Percentiles rank a stretch among this genome's conserved stretches.
phyloP scores from a whole-genome alignment of 2,797 vertebrate species.

The Pseudochromis fuscus region DNA sequence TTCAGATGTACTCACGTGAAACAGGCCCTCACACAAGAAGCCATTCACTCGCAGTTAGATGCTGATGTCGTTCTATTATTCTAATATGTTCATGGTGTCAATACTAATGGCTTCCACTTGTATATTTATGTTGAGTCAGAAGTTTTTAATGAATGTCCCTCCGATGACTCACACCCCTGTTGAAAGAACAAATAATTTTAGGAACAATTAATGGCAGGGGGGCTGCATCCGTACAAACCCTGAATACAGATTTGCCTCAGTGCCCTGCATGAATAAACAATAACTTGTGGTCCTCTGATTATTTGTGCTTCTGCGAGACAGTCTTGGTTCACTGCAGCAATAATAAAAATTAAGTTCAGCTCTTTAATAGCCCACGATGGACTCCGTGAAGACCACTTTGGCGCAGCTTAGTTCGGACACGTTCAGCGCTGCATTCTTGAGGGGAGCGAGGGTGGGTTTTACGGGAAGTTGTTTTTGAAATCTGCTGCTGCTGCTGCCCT shows the following conservation, averaged over 20 bases:
- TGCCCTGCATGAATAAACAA: constrained; percentile 80
- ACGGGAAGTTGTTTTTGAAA: constrained; percentile 63
- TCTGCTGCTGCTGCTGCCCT: constrained; percentile 44
- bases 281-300: constrained; percentile 63
- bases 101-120: constrained; percentile 19
- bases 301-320: constrained; percentile 39
- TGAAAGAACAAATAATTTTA: constrained; percentile 64
- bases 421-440: constrained; percentile 71
- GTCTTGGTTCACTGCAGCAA: constrained; percentile 9
- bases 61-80: constrained; percentile 27
- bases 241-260: constrained; percentile 71
- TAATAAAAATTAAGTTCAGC: constrained; percentile 32
- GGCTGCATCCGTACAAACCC: constrained; percentile 68
- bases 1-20: constrained; percentile 63
- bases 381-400: constrained; percentile 11
- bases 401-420: constrained; percentile 4
- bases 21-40: constrained; percentile 42
- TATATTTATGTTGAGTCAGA: constrained; percentile 49
- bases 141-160: constrained; percentile 44
- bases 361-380: not conserved
- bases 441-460: constrained; percentile 51
- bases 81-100: constrained; percentile 21
- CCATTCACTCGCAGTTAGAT: constrained; percentile 22
- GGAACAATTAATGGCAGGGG: constrained; percentile 68
- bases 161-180: constrained; percentile 44